Evolutionary conservation across 1,140 invertebrate genomes (phyloP).

Genomic region (Hycleus cichorii): DNA sequence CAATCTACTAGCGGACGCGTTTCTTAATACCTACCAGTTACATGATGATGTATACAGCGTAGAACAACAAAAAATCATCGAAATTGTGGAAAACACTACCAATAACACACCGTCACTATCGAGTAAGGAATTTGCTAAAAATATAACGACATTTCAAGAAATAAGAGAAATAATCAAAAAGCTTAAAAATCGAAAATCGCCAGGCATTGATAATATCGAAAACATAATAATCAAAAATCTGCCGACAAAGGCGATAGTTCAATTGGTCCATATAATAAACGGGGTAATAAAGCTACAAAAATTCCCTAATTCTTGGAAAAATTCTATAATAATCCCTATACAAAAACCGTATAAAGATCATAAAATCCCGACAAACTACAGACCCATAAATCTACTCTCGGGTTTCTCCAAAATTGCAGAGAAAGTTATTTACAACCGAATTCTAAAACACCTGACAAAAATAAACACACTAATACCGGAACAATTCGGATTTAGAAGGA

Average conservation of each 20-base stretch:
- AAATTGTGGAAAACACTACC: no score
- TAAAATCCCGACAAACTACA: conserved; percentile 6
- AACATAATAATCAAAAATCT: conserved; percentile 1
- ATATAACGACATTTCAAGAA: not conserved
- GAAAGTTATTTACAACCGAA: not conserved
- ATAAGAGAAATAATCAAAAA: conserved; percentile 2
- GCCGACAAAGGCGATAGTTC: not conserved
- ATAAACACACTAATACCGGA: not conserved
- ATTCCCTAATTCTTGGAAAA: conserved; percentile 1
- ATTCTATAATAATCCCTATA: not conserved
- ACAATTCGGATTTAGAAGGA: not conserved
- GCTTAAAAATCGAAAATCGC: not conserved
- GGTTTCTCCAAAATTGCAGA: not conserved
- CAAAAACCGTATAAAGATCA: not conserved
- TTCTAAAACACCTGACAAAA: no score
- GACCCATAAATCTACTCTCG: not conserved
- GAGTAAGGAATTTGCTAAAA: not conserved
- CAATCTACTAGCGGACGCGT: no score
- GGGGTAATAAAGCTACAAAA: not conserved
- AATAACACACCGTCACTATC: no score
- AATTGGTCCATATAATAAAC: not conserved
- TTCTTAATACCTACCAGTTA: no score
- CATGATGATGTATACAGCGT: no score
- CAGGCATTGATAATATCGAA: not conserved
- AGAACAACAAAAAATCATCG: no score